phyloP scores from a whole-genome alignment of 2,113 vertebrate species.

The Nicator chloris region DNA sequence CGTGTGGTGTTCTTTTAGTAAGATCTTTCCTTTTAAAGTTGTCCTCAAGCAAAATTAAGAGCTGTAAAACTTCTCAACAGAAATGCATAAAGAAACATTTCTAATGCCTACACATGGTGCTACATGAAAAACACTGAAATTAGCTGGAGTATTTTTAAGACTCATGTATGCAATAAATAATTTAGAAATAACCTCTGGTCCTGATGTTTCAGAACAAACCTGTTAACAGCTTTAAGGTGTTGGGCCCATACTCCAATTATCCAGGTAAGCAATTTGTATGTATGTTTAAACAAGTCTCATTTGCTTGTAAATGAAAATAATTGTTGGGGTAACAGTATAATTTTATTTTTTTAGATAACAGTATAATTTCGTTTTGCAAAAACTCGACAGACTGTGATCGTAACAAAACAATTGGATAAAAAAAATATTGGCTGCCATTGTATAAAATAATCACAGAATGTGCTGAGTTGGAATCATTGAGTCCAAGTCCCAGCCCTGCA shows the following conservation, averaged over 20 bases:
- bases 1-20: neutral
- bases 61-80: neutral
- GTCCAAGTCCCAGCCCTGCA: neutral
- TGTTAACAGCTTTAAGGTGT: neutral
- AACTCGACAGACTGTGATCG: neutral
- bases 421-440: neutral
- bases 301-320: neutral
- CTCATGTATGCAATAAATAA: neutral
- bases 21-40: neutral
- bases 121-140: neutral
- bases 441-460: neutral
- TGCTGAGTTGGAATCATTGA: rapidly evolving
- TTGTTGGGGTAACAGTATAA: neutral
- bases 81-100: neutral
- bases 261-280: neutral
- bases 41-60: neutral
- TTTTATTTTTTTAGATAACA: neutral
- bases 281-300: neutral
- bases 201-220: neutral
- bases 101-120: neutral
- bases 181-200: neutral
- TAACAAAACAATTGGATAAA: neutral
- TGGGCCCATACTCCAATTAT: neutral
- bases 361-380: neutral
- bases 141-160: neutral